Evolutionary conservation across 1,140 invertebrate species (phyloP).

Genomic region (Diachasma alloeum): DNA sequence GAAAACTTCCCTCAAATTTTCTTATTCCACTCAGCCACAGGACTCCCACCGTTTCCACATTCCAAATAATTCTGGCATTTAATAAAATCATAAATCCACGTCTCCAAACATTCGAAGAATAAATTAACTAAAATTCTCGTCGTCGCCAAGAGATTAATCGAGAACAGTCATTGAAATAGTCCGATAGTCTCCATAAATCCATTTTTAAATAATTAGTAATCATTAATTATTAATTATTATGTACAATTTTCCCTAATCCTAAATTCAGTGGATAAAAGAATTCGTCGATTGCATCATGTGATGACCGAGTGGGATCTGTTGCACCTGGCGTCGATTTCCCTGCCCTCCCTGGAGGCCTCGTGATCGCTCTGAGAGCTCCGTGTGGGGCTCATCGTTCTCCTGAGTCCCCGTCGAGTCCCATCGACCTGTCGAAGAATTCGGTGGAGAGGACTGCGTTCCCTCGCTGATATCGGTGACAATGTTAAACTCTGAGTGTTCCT

Average conservation of each 20-base stretch:
- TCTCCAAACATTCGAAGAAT: not conserved
- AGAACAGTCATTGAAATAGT: not conserved
- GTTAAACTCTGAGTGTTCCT: conserved; percentile 36
- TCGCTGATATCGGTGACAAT: conserved; percentile 41
- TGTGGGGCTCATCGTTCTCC: conserved; percentile 25
- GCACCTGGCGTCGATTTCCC: conserved; percentile 1
- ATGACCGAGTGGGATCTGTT: conserved; percentile 26
- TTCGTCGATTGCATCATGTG: not conserved
- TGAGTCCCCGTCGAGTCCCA: conserved; percentile 30
- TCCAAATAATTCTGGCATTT: not conserved
- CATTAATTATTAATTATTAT: too few relatives aligned
- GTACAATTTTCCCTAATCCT: not conserved
- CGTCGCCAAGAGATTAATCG: not conserved
- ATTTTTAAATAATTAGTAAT: not conserved
- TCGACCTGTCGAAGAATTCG: conserved; percentile 44
- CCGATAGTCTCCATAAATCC: not conserved
- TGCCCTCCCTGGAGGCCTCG: conserved; percentile 19
- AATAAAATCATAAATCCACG: not conserved
- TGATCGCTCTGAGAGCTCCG: conserved; percentile 29
- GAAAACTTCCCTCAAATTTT: too few relatives aligned
- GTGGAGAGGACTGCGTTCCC: conserved; percentile 36
- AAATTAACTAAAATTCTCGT: not conserved
- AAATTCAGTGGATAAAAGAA: not conserved
- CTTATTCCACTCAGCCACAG: too few relatives aligned
- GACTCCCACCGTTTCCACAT: not conserved